Evolutionary conservation across 2,797 vertebrate genomes (phyloP), one percentile per base, ranked within the genome.

Genomic region (Oreochromis grahami): DNA sequence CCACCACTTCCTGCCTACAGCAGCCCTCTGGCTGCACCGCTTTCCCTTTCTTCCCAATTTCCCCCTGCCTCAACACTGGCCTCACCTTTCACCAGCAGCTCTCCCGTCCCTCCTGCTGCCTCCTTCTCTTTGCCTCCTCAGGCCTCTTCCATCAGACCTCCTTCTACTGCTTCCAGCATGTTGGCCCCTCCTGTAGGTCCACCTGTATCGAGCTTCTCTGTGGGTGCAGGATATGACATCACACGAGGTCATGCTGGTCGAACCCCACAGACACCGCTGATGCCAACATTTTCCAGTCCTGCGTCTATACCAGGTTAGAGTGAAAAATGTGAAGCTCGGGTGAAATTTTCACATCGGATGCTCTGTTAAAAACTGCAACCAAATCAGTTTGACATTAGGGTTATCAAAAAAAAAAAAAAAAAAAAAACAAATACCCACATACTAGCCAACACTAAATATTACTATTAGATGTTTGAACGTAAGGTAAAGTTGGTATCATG

Each of bases 171-270:
- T n/a, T 48, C 70, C 26, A 50, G 84, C 45, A 80, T 95, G 48
- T 74, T 96, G 1, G 88, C 95, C 9, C 97, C 98, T 24, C 95
- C 97, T 6, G 26, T 90, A 0, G 96, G 96, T 51, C 98, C 97
- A 1, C 98, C 97, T 2, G 90, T 94, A 13, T 96, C 97, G 0
- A 96, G 95, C 70, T 98, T 98, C 95, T 96, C 96, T 3, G 60
- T 96, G 52, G 94, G 96, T 29, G 94, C 96, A 9, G 86, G 94
- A 12, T 98, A 98, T 9, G 98, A 99, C 89, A 99, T 99, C 90
- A 99, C 98, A 2, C 95, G 97, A 65, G 98, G 98, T 10, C 98
- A 99, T 0, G 98, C 98, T 1, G 98, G 98, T 6, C 96, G 98
- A 89, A 97, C 98, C 0, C 98, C 98, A 7, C 98, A 99, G 95